phyloP scores from a whole-genome alignment of 1,140 invertebrate species.

The Teleogryllus occipitalis region DNA sequence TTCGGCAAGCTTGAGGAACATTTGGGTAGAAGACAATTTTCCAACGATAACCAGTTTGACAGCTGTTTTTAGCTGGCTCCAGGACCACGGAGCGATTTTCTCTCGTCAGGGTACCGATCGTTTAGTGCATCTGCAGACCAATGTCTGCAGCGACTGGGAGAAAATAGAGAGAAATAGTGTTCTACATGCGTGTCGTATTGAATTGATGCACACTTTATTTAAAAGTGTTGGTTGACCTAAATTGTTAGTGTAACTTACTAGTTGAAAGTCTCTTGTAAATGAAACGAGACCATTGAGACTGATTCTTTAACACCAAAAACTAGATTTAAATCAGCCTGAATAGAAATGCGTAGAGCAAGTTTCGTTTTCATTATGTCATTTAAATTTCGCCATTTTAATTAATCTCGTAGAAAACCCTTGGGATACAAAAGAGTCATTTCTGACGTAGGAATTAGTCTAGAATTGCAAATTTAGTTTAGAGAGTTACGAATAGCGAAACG shows the following conservation, averaged over 20 bases:
- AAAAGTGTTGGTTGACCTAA: not conserved
- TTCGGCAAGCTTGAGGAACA: not conserved
- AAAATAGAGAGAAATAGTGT: not conserved
- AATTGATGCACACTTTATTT: not conserved
- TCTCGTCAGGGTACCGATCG: not conserved
- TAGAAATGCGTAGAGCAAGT: no score
- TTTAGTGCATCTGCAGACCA: not conserved
- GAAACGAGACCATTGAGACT: no score
- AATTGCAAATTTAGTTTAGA: no score
- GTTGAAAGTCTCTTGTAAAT: not conserved
- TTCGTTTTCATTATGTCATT: no score
- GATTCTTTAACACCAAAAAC: no score
- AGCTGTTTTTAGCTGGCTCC: not conserved
- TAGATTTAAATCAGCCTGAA: no score
- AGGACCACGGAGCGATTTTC: not conserved
- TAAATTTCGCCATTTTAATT: no score
- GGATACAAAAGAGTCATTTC: no score
- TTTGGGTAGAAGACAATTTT: not conserved
- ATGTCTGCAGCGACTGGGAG: not conserved
- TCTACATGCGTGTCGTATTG: not conserved
- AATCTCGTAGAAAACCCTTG: no score
- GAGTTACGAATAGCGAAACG: no score
- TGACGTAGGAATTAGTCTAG: no score
- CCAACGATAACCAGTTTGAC: not conserved
- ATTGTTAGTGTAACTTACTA: not conserved